These are phyloP conservation scores for Agrochola macilenta DNA, from an alignment of 2,888 invertebrate species.

Conservation along the genomic window DNA sequence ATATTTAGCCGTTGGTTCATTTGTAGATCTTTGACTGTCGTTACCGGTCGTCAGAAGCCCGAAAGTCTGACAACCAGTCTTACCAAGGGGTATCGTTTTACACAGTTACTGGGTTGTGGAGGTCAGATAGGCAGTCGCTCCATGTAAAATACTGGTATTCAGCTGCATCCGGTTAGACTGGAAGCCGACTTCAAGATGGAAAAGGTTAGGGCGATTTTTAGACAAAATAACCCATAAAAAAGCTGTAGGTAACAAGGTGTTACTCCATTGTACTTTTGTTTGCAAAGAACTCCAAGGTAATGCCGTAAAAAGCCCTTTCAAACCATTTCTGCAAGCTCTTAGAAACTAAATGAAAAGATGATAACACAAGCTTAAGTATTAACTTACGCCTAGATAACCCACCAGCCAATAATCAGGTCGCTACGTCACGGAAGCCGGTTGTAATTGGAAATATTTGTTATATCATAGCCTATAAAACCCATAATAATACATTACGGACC, in stretches of 20 bases:
- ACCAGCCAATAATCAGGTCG: conserved; percentile 58
- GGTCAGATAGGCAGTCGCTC: too few species aligned
- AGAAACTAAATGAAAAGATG: conserved; percentile 21
- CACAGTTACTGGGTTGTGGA: too few species aligned
- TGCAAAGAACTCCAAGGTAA: background rate
- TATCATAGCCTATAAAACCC: conserved; percentile 71
- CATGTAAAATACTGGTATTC: too few species aligned
- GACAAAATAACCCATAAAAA: too few species aligned
- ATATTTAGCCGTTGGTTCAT: too few species aligned
- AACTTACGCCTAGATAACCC: conserved; percentile 36
- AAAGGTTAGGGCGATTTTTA: too few species aligned
- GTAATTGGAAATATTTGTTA: conserved; percentile 72
- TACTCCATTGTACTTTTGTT: background rate
- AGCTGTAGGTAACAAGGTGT: background rate
- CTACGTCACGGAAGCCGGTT: conserved; percentile 69
- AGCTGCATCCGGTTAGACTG: too few species aligned
- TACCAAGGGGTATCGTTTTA: too few species aligned
- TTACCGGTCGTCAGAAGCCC: too few species aligned
- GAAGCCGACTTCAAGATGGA: too few species aligned
- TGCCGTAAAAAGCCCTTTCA: background rate
- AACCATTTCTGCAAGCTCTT: background rate
- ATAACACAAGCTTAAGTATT: conserved; percentile 31
- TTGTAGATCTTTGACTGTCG: too few species aligned
- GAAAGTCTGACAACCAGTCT: too few species aligned
- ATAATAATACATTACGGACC: conserved; percentile 74